phyloP scores from a whole-genome alignment of 2,797 vertebrate genomes.

The Furcifer pardalis region DNA sequence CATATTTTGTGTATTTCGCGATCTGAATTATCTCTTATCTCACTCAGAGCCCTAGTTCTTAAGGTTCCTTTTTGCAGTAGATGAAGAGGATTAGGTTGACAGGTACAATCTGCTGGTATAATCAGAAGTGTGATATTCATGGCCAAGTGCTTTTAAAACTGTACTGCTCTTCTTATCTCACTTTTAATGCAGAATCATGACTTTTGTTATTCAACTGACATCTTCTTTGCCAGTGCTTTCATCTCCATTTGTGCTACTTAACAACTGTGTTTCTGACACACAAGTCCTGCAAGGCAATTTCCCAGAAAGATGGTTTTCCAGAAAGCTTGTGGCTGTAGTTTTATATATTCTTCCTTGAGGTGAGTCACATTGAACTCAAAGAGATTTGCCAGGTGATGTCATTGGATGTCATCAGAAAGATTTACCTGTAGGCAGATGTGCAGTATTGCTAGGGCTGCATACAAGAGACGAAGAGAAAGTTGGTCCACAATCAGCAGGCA shows the following conservation, averaged over 20 bases:
- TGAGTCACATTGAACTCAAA: too few relatives aligned
- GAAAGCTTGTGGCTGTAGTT: neutral
- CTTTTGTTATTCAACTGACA: constrained; percentile 30
- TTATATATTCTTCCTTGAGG: neutral
- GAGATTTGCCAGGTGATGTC: too few relatives aligned
- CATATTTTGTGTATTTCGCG: neutral
- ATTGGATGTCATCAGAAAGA: too few relatives aligned
- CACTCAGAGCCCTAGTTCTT: constrained; percentile 47
- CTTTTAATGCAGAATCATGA: constrained; percentile 34
- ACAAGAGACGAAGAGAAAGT: constrained; percentile 1
- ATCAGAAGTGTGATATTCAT: constrained; percentile 37
- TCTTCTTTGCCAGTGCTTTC: constrained; percentile 28
- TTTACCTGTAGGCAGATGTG: too few relatives aligned
- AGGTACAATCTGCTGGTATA: constrained; percentile 31
- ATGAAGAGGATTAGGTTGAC: constrained; percentile 20
- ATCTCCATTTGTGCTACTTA: constrained; percentile 31
- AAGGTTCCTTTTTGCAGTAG: constrained; percentile 47
- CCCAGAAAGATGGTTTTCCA: neutral
- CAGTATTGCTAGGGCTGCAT: neutral
- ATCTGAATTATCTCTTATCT: neutral
- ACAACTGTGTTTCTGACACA: constrained; percentile 1
- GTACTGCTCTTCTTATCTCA: neutral
- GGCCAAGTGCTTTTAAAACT: constrained; percentile 20
- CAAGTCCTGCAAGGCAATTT: neutral
- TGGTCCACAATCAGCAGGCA: neutral